Evolutionary conservation across 2,888 invertebrate genomes (phyloP).

Genomic region (Synergus itoensis): DNA sequence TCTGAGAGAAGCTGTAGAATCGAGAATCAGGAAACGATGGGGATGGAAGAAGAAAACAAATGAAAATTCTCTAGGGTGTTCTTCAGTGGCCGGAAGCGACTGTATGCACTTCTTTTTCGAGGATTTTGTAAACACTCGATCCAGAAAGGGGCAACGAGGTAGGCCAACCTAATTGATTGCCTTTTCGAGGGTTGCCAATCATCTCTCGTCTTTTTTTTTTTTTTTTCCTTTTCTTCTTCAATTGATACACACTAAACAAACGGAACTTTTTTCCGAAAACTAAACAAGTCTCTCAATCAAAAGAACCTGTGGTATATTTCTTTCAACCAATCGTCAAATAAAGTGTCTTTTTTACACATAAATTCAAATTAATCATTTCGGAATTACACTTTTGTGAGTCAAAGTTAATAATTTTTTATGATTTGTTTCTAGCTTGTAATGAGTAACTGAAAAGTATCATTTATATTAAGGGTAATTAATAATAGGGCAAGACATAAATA

Average conservation of each 20-base stretch:
- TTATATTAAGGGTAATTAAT: not conserved
- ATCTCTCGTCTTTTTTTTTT: conserved; percentile 47
- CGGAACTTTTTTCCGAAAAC: not conserved
- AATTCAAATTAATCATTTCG: no score
- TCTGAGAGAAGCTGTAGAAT: conserved; percentile 40
- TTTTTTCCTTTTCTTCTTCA: conserved; percentile 42
- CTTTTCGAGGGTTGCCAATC: conserved; percentile 55
- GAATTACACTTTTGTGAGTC: no score
- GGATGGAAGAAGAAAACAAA: conserved; percentile 58
- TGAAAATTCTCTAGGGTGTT: conserved; percentile 57
- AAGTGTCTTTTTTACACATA: no score
- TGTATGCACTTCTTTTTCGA: conserved; percentile 55
- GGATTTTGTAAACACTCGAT: conserved; percentile 68
- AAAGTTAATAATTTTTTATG: no score
- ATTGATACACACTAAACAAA: not conserved
- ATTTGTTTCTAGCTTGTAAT: not conserved
- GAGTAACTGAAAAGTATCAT: not conserved
- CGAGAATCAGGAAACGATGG: conserved; percentile 47
- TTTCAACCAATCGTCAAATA: no score
- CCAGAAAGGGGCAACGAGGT: conserved; percentile 53
- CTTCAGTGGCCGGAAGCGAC: conserved; percentile 49
- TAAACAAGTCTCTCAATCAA: not conserved
- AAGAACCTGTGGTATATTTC: not conserved
- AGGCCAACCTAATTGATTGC: conserved; percentile 69
- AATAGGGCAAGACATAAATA: not conserved